Evolutionary conservation across 2,797 vertebrate species (phyloP).

Genomic region (Cryptoblepharus egeriae): DNA sequence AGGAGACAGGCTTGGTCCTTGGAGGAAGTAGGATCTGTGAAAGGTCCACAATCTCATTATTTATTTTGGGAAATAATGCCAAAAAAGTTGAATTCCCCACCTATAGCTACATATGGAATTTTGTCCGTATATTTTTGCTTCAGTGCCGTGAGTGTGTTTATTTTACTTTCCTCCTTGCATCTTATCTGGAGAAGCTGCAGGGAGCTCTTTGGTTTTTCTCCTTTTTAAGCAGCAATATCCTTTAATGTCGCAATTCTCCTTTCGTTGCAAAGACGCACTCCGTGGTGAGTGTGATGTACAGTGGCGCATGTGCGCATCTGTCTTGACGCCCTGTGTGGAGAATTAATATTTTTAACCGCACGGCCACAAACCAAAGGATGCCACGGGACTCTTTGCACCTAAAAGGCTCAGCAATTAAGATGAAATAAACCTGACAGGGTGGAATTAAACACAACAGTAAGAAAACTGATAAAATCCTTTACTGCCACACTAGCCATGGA

Average conservation of each 20-base stretch:
- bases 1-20: no score
- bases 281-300: not conserved
- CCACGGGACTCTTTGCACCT: conserved; percentile 7
- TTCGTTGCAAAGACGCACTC: not conserved
- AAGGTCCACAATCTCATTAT: no score
- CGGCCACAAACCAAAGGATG: conserved; percentile 12
- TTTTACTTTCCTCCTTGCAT: not conserved
- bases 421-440: conserved; percentile 20
- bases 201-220: not conserved
- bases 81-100: no score
- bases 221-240: not conserved
- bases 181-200: not conserved
- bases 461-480: conserved; percentile 36
- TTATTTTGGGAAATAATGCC: no score
- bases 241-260: not conserved
- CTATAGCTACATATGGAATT: no score
- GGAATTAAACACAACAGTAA: conserved; percentile 42
- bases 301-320: not conserved
- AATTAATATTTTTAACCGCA: conserved; percentile 9
- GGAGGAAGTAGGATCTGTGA: no score
- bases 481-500: conserved; percentile 6
- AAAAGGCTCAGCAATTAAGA: conserved; percentile 35
- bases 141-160: no score
- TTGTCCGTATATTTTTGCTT: no score
- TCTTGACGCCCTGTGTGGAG: not conserved